phyloP scores from a whole-genome alignment of 2,888 invertebrate species.

The Artemia sinica region DNA sequence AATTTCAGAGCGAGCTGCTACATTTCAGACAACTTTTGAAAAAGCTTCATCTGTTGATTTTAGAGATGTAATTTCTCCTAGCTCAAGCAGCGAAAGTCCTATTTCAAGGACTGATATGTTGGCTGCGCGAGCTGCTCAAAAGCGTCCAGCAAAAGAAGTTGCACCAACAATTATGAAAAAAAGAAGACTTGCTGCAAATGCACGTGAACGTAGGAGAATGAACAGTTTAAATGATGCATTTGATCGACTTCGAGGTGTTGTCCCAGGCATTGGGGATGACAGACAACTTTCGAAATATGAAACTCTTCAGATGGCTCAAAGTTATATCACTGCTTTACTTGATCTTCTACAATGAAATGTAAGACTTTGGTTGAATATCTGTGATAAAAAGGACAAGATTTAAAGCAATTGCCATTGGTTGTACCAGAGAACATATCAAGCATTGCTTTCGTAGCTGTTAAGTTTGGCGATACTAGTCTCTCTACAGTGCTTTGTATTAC shows the following conservation, averaged over 20 bases:
- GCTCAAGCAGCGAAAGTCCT: not conserved
- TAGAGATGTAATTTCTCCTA: not conserved
- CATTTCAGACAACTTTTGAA: constrained; percentile 3
- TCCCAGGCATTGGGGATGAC: constrained; percentile 81
- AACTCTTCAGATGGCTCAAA: constrained; percentile 91
- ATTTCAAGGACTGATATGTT: not conserved
- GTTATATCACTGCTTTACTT: constrained; percentile 74
- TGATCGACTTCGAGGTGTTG: constrained; percentile 67
- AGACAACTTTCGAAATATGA: constrained; percentile 86
- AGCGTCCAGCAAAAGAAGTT: constrained; percentile 35
- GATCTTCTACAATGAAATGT: constrained; percentile 51
- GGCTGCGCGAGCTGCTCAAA: constrained; percentile 12
- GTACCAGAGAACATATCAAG: too few relatives aligned
- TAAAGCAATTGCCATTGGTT: too few relatives aligned
- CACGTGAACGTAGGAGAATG: constrained; percentile 77
- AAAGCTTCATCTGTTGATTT: not conserved
- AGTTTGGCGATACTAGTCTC: too few relatives aligned
- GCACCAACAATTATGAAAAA: constrained; percentile 62
- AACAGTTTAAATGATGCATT: constrained; percentile 85
- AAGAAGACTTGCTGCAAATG: constrained; percentile 76
- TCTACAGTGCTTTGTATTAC: too few relatives aligned
- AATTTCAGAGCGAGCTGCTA: not conserved
- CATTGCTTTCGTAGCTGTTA: too few relatives aligned
- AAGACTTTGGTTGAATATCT: too few relatives aligned
- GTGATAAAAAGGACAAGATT: too few relatives aligned